Conservation (phyloP, 2,113 vertebrate genomes). For the Erythrolamprus reginae region DNA sequence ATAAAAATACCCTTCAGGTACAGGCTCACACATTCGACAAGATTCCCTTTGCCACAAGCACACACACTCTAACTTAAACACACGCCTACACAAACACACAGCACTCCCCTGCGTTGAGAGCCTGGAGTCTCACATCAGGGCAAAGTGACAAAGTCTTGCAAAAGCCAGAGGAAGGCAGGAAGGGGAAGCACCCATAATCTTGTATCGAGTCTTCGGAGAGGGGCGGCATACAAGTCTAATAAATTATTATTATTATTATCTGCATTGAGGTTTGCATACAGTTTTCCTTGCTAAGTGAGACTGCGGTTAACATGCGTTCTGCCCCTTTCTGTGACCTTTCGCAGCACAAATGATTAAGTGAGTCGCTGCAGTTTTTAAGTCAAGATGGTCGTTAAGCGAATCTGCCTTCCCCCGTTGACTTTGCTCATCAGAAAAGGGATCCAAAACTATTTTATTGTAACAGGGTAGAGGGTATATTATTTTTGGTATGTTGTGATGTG, state of each 20-base stretch:
- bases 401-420: not conserved
- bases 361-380: not conserved
- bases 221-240: too few species aligned
- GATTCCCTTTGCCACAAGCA: not conserved
- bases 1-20: not conserved
- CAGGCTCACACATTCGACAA: not conserved
- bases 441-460: too few species aligned
- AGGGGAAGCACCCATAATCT: too few species aligned
- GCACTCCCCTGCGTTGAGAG: fast-evolving
- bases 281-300: not conserved
- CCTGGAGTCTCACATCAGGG: not conserved
- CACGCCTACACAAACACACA: not conserved
- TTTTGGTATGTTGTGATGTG: too few species aligned
- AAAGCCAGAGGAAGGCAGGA: too few species aligned
- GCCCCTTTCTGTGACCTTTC: not conserved
- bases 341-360: fast-evolving
- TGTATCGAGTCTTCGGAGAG: too few species aligned
- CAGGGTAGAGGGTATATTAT: too few species aligned
- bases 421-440: not conserved
- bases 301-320: not conserved
- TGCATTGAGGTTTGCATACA: not conserved
- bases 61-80: not conserved
- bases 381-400: not conserved
- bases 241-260: too few species aligned
- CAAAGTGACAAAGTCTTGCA: constrained; percentile 21